Evolutionary conservation across 2,888 invertebrate genomes (phyloP), one percentile per base, ranked within the genome.

Genomic region (Machimus atricapillus): DNA sequence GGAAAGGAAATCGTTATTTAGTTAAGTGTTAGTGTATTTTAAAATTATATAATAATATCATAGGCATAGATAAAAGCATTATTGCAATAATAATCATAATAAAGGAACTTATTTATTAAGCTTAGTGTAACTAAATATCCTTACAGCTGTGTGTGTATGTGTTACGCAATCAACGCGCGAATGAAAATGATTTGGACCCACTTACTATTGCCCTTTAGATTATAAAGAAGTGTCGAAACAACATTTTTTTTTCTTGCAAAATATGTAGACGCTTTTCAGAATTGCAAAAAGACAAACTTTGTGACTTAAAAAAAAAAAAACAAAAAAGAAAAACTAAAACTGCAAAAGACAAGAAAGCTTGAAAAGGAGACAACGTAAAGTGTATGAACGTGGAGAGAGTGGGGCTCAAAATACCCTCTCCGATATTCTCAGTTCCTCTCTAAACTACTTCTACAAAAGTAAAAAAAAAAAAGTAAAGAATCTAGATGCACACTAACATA

Each of bases 151-250:
- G 77, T 78, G 74, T 46, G 86, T 87, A 58, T 86, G 46, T 87
- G 87, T 88, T 88, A 88, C 86, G 88, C 88, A 88, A 88, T 77
- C 88, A 88, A 86, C 85, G 85, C 87, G 85, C 66, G 74, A 43
- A 85, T 43, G 37, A 73, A 81, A 56, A 19, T 73, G n/a, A 43
- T 86, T 66, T 81, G 40, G 16, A 27, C 77, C 40, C 16, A 77
- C 46, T 46, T 40, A 37, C n/a, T 83, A 76, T 27, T 31, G 46
- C 46, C n/a, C 56, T 78, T n/a, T 81, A 52, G 5, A 2, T 58
- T 58, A 82, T 82, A 19, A 66, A 58, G 16, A 19, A 66, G 66
- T 27, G 66, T 27, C 27, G 37, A n/a, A 76, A 76, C 9, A 58
- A 7, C 0, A 12, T 40, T 12, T 12, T 40, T 4, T 40, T 40